These are phyloP conservation scores for Cataglyphis hispanica DNA, from an alignment of 1,140 invertebrate genomes.

Conservation along the genomic window DNA sequence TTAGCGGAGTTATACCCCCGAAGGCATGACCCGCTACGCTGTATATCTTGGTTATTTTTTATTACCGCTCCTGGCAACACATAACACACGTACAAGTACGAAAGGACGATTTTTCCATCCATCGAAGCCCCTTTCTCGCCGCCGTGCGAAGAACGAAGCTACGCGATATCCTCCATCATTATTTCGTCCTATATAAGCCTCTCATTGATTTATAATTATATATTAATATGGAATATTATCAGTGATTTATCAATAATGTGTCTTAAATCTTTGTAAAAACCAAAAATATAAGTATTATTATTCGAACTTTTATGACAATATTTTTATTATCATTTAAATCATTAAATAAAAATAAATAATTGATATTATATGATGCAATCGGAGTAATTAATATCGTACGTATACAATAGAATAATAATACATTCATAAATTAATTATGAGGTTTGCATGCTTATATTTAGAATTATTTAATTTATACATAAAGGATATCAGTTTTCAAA, in stretches of 20 bases:
- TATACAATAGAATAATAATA: not conserved
- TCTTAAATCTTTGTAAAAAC: slow-evolving; percentile 8
- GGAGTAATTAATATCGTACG: not conserved
- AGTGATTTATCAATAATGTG: not conserved
- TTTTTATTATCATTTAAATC: not conserved
- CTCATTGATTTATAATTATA: slow-evolving; percentile 28
- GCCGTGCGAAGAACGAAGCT: slow-evolving; percentile 45
- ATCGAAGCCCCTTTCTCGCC: slow-evolving; percentile 19
- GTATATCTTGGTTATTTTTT: slow-evolving; percentile 85
- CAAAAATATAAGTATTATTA: not conserved
- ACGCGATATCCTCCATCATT: slow-evolving; percentile 22
- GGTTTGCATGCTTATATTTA: too few relatives aligned
- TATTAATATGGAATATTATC: not conserved
- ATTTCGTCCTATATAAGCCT: not conserved
- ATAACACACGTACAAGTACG: slow-evolving; percentile 23
- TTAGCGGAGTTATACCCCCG: slow-evolving; percentile 82
- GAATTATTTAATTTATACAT: too few relatives aligned
- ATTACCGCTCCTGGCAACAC: slow-evolving; percentile 76
- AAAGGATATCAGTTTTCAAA: too few relatives aligned
- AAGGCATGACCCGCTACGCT: slow-evolving; percentile 73
- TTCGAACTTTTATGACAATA: not conserved
- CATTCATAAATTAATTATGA: not conserved
- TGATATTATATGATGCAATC: not conserved
- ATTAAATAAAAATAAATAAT: not conserved
- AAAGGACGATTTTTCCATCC: slow-evolving; percentile 66